Percentiles rank a stretch among this genome's conserved stretches.
These are phyloP conservation scores for Dromas ardeola DNA, from an alignment of 2,113 vertebrate genomes.

Conservation along the genomic window DNA sequence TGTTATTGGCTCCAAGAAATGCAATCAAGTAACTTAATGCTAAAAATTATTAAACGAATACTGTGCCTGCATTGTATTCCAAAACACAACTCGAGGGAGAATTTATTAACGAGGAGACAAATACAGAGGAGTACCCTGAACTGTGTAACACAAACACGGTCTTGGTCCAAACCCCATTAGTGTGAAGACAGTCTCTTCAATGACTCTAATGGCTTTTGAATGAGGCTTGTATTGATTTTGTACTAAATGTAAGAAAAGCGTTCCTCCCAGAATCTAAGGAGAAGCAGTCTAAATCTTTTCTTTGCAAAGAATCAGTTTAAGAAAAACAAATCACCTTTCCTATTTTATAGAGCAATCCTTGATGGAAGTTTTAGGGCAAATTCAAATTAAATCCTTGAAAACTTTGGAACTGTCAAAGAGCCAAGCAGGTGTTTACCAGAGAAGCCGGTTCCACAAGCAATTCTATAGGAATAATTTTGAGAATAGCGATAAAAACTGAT, in stretches of 20 bases:
- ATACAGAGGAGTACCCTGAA: not conserved
- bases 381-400: not conserved
- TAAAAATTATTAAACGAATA: not conserved
- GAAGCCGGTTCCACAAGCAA: not conserved
- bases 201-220: constrained; percentile 9
- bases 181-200: not conserved
- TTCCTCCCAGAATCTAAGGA: not conserved
- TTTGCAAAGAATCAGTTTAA: not conserved
- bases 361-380: not conserved
- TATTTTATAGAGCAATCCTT: not conserved
- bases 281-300: not conserved
- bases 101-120: not conserved
- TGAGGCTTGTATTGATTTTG: constrained; percentile 43
- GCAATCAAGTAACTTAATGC: not conserved
- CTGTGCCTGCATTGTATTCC: not conserved
- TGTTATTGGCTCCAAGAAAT: not conserved
- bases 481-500: not conserved
- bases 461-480: not conserved
- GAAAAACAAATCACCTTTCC: not conserved
- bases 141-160: not conserved
- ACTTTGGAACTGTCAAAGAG: not conserved
- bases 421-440: not conserved
- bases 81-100: not conserved
- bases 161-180: not conserved
- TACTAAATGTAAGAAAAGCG: not conserved